Percentiles rank a stretch among this genome's conserved stretches.
These are phyloP conservation scores for Xanthorhoe designata DNA, from an alignment of 2,888 invertebrate species.

Conservation along the genomic window DNA sequence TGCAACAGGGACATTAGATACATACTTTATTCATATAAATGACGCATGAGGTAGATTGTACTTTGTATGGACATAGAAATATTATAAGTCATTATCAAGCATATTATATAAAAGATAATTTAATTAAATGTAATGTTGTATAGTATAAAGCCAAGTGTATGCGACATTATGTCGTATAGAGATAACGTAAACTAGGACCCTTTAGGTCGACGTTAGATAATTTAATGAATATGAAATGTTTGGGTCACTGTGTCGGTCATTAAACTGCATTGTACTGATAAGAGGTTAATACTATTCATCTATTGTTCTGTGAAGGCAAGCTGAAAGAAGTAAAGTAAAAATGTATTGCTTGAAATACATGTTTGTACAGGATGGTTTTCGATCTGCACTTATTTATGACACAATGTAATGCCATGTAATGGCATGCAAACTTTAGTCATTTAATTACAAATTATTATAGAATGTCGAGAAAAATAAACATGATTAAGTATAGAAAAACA, in stretches of 20 bases:
- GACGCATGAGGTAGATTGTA: conserved; percentile 16
- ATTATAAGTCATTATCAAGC: neutral
- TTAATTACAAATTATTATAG: too few relatives aligned
- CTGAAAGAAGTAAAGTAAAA: too few relatives aligned
- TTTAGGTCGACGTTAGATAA: conserved; percentile 44
- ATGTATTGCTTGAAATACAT: too few relatives aligned
- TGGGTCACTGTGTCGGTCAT: conserved; percentile 51
- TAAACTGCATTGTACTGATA: conserved; percentile 32
- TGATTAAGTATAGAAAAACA: too few relatives aligned
- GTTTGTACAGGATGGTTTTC: too few relatives aligned
- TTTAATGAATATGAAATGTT: conserved; percentile 36
- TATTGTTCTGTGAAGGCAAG: neutral
- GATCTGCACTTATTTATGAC: too few relatives aligned
- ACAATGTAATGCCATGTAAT: too few relatives aligned
- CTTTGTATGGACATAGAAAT: conserved; percentile 1
- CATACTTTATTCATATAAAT: conserved; percentile 15
- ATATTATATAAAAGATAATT: neutral
- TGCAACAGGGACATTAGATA: conserved; percentile 27
- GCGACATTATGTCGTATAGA: neutral
- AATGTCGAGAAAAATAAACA: too few relatives aligned
- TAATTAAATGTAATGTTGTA: neutral
- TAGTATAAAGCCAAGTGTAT: neutral
- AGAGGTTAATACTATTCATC: conserved; percentile 17
- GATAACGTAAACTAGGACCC: neutral
- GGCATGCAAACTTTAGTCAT: too few relatives aligned